A percentile compares a stretch with the other conserved stretches of the same genome.
These are phyloP conservation scores for Malacoctenus gilli DNA, from an alignment of 2,797 vertebrate genomes.

Conservation along the genomic window DNA sequence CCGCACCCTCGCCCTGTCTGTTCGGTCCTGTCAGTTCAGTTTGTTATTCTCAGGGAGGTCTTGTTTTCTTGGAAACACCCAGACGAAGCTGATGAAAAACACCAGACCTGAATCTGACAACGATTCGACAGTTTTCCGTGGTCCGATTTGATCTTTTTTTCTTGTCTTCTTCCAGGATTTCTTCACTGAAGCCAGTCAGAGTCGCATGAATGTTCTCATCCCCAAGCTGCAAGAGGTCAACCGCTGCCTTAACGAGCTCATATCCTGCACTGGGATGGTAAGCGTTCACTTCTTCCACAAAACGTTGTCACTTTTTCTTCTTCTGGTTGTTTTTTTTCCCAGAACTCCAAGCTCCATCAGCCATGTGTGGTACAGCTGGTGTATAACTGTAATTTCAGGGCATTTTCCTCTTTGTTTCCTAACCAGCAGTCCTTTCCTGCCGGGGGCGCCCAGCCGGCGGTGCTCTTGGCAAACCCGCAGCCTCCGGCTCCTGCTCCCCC, in stretches of 20 bases:
- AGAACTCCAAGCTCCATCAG: too few relatives aligned
- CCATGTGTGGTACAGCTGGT: too few relatives aligned
- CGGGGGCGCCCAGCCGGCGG: conserved; percentile 43
- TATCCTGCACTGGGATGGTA: conserved; percentile 85
- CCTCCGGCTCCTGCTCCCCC: conserved; percentile 76
- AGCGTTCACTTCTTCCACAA: conserved; percentile 39
- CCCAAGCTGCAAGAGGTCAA: conserved; percentile 93
- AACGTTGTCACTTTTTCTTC: too few relatives aligned
- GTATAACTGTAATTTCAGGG: too few relatives aligned
- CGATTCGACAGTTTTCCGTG: too few relatives aligned
- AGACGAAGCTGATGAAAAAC: too few relatives aligned
- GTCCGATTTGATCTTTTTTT: conserved; percentile 3
- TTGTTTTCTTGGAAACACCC: too few relatives aligned
- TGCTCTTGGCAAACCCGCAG: conserved; percentile 50
- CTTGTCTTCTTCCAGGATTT: conserved; percentile 78
- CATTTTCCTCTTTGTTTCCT: conserved; percentile 8
- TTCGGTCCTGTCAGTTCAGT: too few relatives aligned
- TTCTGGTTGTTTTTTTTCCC: too few relatives aligned
- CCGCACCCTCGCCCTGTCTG: too few relatives aligned
- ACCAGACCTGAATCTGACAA: too few relatives aligned
- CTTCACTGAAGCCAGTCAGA: conserved; percentile 78
- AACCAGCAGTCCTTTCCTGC: conserved; percentile 72
- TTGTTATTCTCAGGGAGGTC: too few relatives aligned
- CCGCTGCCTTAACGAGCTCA: conserved; percentile 88
- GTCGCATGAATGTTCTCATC: conserved; percentile 81